Evolutionary conservation across 2,797 vertebrate species (phyloP), one percentile per base, ranked within the genome.

Genomic region (Antennarius maculatus): DNA sequence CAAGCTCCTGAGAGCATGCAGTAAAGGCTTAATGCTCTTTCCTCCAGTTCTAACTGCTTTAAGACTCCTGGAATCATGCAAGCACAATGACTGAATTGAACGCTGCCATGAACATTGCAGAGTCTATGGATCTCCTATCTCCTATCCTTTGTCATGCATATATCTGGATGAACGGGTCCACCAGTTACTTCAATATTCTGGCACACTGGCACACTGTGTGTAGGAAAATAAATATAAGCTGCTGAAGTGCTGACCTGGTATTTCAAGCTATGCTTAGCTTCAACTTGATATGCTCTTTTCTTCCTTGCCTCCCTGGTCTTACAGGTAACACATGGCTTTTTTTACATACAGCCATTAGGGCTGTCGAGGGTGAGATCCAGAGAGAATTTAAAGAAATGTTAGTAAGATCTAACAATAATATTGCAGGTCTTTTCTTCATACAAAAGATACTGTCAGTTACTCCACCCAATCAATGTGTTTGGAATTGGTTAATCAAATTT

Each of bases 391-490:
- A 41, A 10, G 15, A 17, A 16, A 37, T 27, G 3, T 2, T 28
- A 31, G 4, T 39, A 28, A 27, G 13, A 42, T 61, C 12, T 17
- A 39, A 53, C 13, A 29, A 49, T 27, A 61, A 2, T 12, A 8
- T 31, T 39, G 10, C 7, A 39, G 7, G 7, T 39, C 16, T 54
- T 29, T 43, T 52, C 47, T 66, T 28, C 15, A 13, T 71, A 29
- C 68, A 58, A 17, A 41, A 45, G 31, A 76, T 70, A 59, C 61
- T 61, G 51, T 69, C 69, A 70, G 78, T 65, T 69, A 63, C 49
- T 69, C 31, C 41, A 54, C 39, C 12, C 13, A 37, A 31, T 69
- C 60, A 34, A 9, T 58, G 71, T 65, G 23, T 67, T 74, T 71
- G 29, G 72, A 61, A 75, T 37, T 43, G 50, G 1, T 6, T 58